A percentile compares a stretch with the other conserved stretches of the same genome.
These are phyloP conservation scores for Chirona hameri DNA, from an alignment of 2,888 invertebrate species.

Conservation along the genomic window DNA sequence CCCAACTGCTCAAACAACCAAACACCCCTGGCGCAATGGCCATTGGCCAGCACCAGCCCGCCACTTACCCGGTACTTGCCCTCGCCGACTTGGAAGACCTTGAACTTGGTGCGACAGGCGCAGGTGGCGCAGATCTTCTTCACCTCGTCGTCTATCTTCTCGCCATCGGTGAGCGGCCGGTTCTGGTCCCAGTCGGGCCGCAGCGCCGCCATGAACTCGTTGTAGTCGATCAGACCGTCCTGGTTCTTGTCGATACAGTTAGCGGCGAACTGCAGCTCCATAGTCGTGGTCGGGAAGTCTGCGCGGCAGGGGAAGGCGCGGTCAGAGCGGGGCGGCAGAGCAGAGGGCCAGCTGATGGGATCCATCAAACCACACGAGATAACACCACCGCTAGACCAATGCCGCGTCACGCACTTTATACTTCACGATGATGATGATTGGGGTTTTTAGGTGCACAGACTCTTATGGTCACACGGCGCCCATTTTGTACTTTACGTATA, in stretches of 20 bases:
- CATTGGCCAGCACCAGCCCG: no score
- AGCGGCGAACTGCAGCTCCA: constrained; percentile 99
- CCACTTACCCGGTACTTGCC: constrained; percentile 95
- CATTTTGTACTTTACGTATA: no score
- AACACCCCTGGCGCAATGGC: no score
- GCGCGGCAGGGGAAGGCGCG: constrained; percentile 31
- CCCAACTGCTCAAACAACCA: no score
- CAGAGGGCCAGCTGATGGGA: no score
- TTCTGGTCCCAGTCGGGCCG: constrained; percentile 91
- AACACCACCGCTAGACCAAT: no score
- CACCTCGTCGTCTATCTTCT: constrained; percentile 97
- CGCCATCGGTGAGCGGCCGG: constrained; percentile 74
- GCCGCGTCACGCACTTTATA: no score
- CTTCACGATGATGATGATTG: no score
- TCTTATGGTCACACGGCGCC: no score
- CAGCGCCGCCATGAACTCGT: constrained; percentile 96
- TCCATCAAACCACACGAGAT: no score
- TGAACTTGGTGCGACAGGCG: constrained; percentile 95
- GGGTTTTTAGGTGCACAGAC: no score
- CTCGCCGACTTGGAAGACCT: constrained; percentile 98
- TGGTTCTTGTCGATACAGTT: constrained; percentile 95
- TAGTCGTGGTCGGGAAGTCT: constrained; percentile 95
- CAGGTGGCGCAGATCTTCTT: constrained; percentile 93
- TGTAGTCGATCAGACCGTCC: constrained; percentile 95
- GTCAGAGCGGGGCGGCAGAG: not conserved